These are phyloP conservation scores for Pseudomugil gertrudae DNA, from an alignment of 2,797 vertebrate species.

Conservation along the genomic window DNA sequence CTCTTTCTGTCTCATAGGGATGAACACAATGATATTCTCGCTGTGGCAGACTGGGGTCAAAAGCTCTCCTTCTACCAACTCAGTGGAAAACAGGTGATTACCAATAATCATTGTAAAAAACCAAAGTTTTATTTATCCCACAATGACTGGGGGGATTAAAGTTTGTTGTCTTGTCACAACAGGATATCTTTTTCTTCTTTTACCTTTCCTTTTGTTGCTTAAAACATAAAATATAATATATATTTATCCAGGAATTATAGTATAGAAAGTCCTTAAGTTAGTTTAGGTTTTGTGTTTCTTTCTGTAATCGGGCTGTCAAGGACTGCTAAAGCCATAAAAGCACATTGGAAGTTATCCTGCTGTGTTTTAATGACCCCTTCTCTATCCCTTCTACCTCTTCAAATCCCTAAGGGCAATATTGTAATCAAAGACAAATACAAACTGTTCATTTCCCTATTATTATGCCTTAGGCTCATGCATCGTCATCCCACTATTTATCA, in stretches of 20 bases:
- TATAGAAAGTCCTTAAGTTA: constrained; percentile 34
- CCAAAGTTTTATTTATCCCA: background rate
- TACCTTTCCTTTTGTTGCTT: background rate
- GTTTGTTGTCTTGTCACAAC: background rate
- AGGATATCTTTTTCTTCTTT: background rate
- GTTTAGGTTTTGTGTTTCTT: constrained; percentile 56
- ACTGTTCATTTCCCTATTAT: constrained; percentile 67
- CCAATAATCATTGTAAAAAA: background rate
- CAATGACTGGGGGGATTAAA: background rate
- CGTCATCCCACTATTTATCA: constrained; percentile 65
- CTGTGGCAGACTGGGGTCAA: constrained; percentile 97
- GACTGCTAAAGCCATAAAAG: constrained; percentile 66
- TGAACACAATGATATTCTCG: constrained; percentile 95
- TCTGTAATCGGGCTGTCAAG: constrained; percentile 58
- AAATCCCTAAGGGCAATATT: constrained; percentile 67
- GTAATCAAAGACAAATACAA: constrained; percentile 79
- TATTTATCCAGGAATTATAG: constrained; percentile 28
- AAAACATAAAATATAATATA: background rate
- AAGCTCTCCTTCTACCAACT: constrained; percentile 98
- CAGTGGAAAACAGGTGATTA: constrained; percentile 94
- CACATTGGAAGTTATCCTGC: constrained; percentile 60
- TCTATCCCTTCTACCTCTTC: constrained; percentile 50
- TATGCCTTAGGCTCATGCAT: constrained; percentile 59
- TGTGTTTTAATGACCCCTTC: constrained; percentile 57
- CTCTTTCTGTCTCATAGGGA: constrained; percentile 82